phyloP scores from a whole-genome alignment of 2,888 invertebrate species.

The Syrphus vitripennis region DNA sequence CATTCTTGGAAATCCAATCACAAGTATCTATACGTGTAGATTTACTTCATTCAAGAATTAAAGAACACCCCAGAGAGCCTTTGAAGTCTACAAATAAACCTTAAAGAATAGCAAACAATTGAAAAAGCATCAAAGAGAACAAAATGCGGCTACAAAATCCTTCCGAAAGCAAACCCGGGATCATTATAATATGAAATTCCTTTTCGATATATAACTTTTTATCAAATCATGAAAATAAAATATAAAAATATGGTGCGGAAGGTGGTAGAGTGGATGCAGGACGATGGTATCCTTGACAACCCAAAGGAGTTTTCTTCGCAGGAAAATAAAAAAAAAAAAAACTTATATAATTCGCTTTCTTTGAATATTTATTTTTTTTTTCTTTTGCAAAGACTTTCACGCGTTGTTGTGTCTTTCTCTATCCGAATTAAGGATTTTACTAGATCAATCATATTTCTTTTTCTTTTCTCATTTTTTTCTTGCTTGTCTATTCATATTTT shows the following conservation, averaged over 20 bases:
- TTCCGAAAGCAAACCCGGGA: conserved; percentile 38
- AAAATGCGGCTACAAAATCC: conserved; percentile 59
- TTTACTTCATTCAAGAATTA: conserved; percentile 33
- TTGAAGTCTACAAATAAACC: conserved; percentile 41
- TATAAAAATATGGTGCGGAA: not conserved
- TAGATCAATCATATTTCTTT: conserved; percentile 70
- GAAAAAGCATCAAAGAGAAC: conserved; percentile 45
- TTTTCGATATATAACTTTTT: conserved; percentile 12
- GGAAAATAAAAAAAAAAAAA: not conserved
- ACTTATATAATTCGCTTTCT: conserved; percentile 36
- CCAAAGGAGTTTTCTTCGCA: conserved; percentile 22
- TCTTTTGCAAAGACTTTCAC: conserved; percentile 46
- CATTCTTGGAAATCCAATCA: conserved; percentile 32
- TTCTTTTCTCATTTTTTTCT: not conserved
- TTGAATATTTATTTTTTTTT: conserved; percentile 11
- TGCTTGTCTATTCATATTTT: conserved; percentile 35
- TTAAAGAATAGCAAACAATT: conserved; percentile 8
- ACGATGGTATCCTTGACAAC: conserved; percentile 51
- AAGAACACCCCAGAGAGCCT: not conserved
- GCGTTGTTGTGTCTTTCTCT: conserved; percentile 64
- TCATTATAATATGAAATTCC: conserved; percentile 58
- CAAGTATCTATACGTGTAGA: conserved; percentile 20
- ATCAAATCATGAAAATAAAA: not conserved
- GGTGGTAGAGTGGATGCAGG: conserved; percentile 2
- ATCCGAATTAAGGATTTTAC: conserved; percentile 67